These are phyloP conservation scores for Zele albiditarsus DNA, from an alignment of 2,888 invertebrate species.

Conservation along the genomic window DNA sequence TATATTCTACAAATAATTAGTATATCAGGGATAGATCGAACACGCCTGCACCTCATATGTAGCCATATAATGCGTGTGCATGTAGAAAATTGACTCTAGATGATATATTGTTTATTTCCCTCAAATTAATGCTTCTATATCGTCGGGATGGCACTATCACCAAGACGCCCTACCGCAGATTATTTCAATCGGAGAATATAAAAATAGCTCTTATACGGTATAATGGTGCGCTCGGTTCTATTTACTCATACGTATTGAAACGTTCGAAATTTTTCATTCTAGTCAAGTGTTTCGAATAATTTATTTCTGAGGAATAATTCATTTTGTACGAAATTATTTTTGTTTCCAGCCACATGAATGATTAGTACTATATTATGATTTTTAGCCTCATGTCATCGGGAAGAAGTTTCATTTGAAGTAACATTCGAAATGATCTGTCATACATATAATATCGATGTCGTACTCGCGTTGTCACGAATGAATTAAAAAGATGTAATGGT, in stretches of 20 bases:
- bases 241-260: constrained; percentile 47
- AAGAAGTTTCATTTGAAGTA: background rate
- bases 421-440: background rate
- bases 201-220: constrained; percentile 61
- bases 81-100: constrained; percentile 72
- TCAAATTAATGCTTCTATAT: background rate
- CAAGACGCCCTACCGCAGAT: constrained; percentile 13
- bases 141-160: background rate
- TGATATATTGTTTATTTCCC: constrained; percentile 53
- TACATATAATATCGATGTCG: background rate
- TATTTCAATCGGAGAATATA: constrained; percentile 51
- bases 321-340: background rate
- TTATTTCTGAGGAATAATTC: background rate
- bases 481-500: too few relatives aligned
- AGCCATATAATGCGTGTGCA: constrained; percentile 47
- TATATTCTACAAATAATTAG: background rate
- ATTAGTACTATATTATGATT: too few relatives aligned
- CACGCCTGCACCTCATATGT: constrained; percentile 15
- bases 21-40: background rate
- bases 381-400: too few relatives aligned
- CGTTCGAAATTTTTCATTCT: constrained; percentile 34
- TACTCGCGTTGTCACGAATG: background rate
- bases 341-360: background rate
- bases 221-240: constrained; percentile 46
- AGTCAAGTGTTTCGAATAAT: background rate